Conservation (phyloP, 1,140 invertebrate species). For the Mycetomoellerius zeteki region DNA sequence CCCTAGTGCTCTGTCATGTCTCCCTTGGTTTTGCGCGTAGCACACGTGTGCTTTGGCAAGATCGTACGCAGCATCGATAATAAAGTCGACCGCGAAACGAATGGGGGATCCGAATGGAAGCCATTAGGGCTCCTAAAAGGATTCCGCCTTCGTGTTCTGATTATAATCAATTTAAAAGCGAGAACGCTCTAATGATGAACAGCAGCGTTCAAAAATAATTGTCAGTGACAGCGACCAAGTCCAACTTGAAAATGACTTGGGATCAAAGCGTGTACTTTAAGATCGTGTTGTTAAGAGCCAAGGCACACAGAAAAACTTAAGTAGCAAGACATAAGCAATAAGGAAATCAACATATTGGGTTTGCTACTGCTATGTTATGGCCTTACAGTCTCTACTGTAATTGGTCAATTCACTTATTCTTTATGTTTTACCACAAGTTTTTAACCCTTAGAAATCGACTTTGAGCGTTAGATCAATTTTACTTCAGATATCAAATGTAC, state of each 20-base stretch:
- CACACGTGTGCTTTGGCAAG: slow-evolving; percentile 9
- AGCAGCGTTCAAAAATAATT: slow-evolving; percentile 13
- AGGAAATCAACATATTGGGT: too few species aligned
- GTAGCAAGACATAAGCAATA: too few species aligned
- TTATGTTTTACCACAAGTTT: too few species aligned
- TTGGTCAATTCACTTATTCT: too few species aligned
- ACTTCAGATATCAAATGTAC: background rate
- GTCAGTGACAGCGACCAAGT: background rate
- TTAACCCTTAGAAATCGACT: too few species aligned
- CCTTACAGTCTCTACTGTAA: too few species aligned
- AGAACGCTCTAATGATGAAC: background rate
- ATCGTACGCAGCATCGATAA: slow-evolving; percentile 61
- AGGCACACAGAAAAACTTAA: too few species aligned
- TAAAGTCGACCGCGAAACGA: slow-evolving; percentile 67
- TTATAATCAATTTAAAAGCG: slow-evolving; percentile 52
- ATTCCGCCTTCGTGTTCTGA: slow-evolving; percentile 39
- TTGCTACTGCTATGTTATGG: too few species aligned
- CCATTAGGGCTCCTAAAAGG: slow-evolving; percentile 61
- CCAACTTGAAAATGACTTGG: background rate
- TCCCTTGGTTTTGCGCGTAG: slow-evolving; percentile 15
- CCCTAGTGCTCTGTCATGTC: slow-evolving; percentile 1
- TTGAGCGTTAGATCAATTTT: background rate
- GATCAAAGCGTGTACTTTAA: background rate
- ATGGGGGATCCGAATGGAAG: slow-evolving; percentile 38
- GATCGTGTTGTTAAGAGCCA: too few species aligned